phyloP scores from a whole-genome alignment of 2,113 vertebrate genomes.

The Ailurus styani region DNA sequence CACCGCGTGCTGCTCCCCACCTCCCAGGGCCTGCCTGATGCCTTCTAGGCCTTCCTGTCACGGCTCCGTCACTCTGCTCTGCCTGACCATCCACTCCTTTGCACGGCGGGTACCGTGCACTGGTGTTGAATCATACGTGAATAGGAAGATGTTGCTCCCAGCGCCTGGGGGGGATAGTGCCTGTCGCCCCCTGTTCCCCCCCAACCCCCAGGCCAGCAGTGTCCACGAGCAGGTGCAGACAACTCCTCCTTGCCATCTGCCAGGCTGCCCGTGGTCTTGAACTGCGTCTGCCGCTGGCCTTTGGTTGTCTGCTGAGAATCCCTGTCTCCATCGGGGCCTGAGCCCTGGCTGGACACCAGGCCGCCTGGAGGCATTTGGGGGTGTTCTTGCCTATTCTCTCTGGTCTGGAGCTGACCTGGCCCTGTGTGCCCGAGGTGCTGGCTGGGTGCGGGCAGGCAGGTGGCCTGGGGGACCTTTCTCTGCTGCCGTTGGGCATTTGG shows the following conservation, averaged over 20 bases:
- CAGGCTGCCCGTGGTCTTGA: rapidly evolving
- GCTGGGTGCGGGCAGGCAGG: not conserved
- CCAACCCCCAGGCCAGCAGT: no score
- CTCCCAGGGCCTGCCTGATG: not conserved
- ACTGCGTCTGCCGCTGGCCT: not conserved
- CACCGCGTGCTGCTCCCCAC: rapidly evolving
- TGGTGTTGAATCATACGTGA: not conserved
- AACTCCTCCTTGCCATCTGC: not conserved
- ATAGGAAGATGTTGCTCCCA: not conserved
- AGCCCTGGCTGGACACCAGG: rapidly evolving
- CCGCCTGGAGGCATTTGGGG: no score
- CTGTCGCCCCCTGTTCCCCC: rapidly evolving
- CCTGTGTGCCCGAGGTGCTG: no score
- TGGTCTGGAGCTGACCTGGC: not conserved
- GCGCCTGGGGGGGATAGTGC: no score
- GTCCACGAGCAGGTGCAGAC: no score
- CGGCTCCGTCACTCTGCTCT: not conserved
- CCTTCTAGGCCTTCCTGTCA: not conserved
- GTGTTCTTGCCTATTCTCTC: not conserved
- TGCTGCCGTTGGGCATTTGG: not conserved
- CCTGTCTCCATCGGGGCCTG: not conserved
- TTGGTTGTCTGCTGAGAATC: not conserved
- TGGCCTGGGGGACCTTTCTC: not conserved
- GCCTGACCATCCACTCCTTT: not conserved
- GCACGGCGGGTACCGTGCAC: no score